Evolutionary conservation across 2,113 vertebrate species (phyloP).

Genomic region (Lepidothrix coronata): DNA sequence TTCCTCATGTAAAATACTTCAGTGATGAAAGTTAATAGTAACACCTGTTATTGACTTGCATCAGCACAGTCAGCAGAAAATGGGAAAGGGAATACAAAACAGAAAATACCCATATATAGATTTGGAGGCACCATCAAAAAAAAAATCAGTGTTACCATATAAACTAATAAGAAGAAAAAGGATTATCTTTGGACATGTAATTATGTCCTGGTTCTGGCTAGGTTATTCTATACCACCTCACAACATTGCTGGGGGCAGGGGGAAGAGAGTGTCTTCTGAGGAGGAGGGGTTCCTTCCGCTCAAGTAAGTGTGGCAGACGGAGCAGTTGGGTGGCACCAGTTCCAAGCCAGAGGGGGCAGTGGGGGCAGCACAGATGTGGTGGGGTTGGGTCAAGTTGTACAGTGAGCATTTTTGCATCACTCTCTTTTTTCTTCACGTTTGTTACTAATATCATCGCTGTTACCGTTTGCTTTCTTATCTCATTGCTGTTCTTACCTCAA

Average conservation of each 20-base stretch:
- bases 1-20: neutral
- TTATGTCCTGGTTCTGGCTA: neutral
- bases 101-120: neutral
- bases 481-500: neutral
- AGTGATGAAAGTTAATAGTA: neutral
- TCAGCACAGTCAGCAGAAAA: neutral
- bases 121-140: neutral
- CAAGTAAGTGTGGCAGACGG: rapidly evolving
- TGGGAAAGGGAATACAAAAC: neutral
- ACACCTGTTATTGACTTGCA: neutral
- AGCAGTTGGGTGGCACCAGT: neutral
- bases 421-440: neutral
- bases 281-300: neutral
- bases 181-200: neutral
- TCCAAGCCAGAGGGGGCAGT: neutral
- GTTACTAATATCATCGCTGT: neutral
- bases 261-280: neutral
- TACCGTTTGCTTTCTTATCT: neutral
- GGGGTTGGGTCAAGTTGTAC: neutral
- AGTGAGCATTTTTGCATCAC: neutral
- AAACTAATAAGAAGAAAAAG: neutral
- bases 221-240: neutral
- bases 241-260: neutral
- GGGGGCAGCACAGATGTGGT: rapidly evolving
- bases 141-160: neutral